phyloP scores from a whole-genome alignment of 2,797 vertebrate species.

The Delichon dasypus region DNA sequence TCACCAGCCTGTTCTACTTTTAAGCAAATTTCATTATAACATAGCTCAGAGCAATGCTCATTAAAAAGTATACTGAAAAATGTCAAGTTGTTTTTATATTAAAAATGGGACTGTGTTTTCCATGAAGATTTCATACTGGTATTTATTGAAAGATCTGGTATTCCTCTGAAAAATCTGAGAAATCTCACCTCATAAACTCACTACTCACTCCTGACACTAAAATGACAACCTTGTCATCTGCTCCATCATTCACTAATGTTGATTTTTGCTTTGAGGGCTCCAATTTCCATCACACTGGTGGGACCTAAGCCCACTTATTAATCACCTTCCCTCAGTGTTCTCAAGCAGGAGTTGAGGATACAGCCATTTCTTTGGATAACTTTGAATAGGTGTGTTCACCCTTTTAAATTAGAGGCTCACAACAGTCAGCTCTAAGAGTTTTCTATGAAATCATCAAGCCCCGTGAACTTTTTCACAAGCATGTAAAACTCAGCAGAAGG shows the following conservation, averaged over 20 bases:
- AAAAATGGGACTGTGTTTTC: constrained; percentile 75
- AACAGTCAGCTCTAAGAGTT: background rate
- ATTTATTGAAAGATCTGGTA: constrained; percentile 54
- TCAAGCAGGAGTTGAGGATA: background rate
- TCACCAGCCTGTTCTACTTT: constrained; percentile 87
- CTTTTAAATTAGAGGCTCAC: background rate
- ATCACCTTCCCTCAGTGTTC: background rate
- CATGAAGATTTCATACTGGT: constrained; percentile 43
- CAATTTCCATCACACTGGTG: background rate
- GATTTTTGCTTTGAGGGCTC: background rate
- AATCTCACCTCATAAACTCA: constrained; percentile 26
- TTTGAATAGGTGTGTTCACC: background rate
- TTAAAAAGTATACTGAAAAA: constrained; percentile 89
- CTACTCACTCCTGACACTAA: background rate
- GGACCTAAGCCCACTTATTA: background rate
- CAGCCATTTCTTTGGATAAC: background rate
- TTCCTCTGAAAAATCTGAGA: constrained; percentile 37
- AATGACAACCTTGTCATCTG: background rate
- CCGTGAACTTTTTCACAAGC: background rate
- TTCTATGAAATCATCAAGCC: background rate
- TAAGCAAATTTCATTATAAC: constrained; percentile 92
- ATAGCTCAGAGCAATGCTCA: constrained; percentile 88
- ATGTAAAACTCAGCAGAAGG: background rate
- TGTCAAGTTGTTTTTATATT: constrained; percentile 82
- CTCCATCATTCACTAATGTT: background rate